These are phyloP conservation scores for Spodoptera exigua DNA, from an alignment of 2,888 invertebrate species.

Conservation along the genomic window DNA sequence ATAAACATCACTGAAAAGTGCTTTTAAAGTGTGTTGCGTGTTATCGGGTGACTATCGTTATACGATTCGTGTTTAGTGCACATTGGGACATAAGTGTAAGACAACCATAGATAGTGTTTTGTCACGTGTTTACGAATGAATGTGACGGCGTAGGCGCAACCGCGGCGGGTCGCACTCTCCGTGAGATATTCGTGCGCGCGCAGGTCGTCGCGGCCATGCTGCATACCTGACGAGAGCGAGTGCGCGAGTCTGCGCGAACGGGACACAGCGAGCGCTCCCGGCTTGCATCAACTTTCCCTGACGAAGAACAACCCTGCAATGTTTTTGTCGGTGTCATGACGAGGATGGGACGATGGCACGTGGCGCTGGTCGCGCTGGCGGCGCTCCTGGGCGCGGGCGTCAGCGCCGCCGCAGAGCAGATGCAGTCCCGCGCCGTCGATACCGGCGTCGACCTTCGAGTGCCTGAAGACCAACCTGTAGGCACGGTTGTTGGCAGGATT, in stretches of 20 bases:
- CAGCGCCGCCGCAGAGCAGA: slow-evolving; percentile 88
- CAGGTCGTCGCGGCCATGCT: slow-evolving; percentile 89
- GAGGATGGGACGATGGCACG: slow-evolving; percentile 86
- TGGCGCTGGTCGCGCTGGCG: slow-evolving; percentile 84
- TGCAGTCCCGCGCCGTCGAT: slow-evolving; percentile 96
- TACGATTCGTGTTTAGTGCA: slow-evolving; percentile 49
- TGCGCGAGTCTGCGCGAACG: slow-evolving; percentile 86
- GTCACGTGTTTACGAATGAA: slow-evolving; percentile 88
- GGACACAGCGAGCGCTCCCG: slow-evolving; percentile 82
- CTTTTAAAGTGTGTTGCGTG: slow-evolving; percentile 68
- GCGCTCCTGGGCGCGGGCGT: slow-evolving; percentile 78
- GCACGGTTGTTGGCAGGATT: slow-evolving; percentile 95
- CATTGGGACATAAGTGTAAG: slow-evolving; percentile 50
- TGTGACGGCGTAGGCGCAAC: slow-evolving; percentile 87
- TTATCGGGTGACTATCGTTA: slow-evolving; percentile 55
- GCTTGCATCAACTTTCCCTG: slow-evolving; percentile 78
- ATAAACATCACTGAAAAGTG: slow-evolving; percentile 81
- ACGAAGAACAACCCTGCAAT: slow-evolving; percentile 80
- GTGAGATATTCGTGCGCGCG: slow-evolving; percentile 88
- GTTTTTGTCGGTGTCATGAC: slow-evolving; percentile 84
- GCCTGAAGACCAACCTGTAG: slow-evolving; percentile 95
- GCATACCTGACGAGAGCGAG: slow-evolving; percentile 88
- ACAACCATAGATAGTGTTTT: slow-evolving; percentile 75
- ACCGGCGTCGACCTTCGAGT: slow-evolving; percentile 96
- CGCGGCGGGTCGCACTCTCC: slow-evolving; percentile 84